phyloP scores from a whole-genome alignment of 2,888 invertebrate species.

The Drosophila prostipennis region DNA sequence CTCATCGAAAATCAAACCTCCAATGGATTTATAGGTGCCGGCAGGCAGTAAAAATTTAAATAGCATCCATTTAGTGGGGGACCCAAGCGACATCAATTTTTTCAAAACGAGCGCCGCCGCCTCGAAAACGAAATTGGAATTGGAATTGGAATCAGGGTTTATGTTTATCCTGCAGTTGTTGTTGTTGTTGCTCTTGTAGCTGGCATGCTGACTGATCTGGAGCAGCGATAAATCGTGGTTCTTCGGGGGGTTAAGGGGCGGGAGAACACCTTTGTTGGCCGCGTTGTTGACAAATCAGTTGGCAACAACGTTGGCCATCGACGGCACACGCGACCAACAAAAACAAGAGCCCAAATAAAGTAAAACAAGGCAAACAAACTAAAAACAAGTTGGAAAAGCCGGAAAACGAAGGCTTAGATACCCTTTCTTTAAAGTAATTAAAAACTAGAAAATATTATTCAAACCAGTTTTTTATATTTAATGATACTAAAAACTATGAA shows the following conservation, averaged over 20 bases:
- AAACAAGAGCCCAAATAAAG: conserved; percentile 4
- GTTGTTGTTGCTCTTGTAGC: conserved; percentile 42
- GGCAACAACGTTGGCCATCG: conserved; percentile 47
- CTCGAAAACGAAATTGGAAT: conserved; percentile 2
- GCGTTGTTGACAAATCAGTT: conserved; percentile 75
- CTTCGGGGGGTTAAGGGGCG: conserved; percentile 7
- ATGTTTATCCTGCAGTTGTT: conserved; percentile 35
- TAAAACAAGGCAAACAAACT: conserved; percentile 11
- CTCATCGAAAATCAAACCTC: background rate
- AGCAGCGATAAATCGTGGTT: conserved; percentile 68
- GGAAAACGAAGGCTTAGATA: conserved; percentile 7
- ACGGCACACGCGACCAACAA: conserved; percentile 67
- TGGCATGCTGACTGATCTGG: conserved; percentile 67
- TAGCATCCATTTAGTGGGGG: conserved; percentile 70
- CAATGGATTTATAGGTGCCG: conserved; percentile 63
- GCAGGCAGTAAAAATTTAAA: conserved; percentile 74
- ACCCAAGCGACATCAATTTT: conserved; percentile 54
- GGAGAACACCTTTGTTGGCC: conserved; percentile 70
- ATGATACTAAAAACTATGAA: no score
- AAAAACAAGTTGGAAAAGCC: conserved; percentile 9
- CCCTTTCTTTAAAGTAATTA: background rate
- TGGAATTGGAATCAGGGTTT: conserved; percentile 42
- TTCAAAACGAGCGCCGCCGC: no score
- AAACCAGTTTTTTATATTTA: no score
- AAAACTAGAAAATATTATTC: no score